Base-by-base conservation (phyloP, 2,888 invertebrate genomes). In the Uropetala carovei region DNA sequence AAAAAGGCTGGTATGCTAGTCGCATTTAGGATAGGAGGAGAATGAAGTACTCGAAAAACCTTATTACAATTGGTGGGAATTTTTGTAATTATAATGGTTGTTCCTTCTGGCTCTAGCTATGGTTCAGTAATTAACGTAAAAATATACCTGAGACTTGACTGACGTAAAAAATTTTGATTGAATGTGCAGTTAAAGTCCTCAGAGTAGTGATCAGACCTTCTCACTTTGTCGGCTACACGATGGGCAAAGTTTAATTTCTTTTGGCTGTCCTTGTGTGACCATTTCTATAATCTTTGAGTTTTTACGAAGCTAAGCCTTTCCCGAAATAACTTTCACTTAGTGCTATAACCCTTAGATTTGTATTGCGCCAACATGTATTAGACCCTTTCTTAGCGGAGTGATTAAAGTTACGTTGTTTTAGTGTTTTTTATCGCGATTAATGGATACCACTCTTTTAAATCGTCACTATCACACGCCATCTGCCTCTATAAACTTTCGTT, bases 241-340 rank as follows among this genome's bases (percentile, higher is more conserved):
- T 60, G 30, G 86, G 60, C 60, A 16, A 30, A 18, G 30, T 30
- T 59, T 30, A 27, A 9, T 86, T 30, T 13, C 16, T 30, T 86
- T 58, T 60, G 30, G 59, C 86, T 64, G 86, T 86, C 86, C 59
- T 86, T 86, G 30, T 60, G 86, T 60, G 60, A 86, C 18, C n/a
- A 82, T 82, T 27, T 9, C 27, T 10, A 64, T 64, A 64, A 64
- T 64, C 14, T 64, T n/a, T 14, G 18, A 14, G 7, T 64, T 18
- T 64, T n/a, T 64, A 7, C 0, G 7, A 8, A 64, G 7, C 43
- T 43, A n/a, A n/a, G n/a, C 64, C 11, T 16, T 64, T 64, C 16
- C n/a, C 64, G 9, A 16, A 64, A 16, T 16, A 7, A 3, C 0
- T 16, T 64, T 64, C 64, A 18, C 0, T 8, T 0, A 64, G 0